Base-by-base conservation (phyloP, 30 jellyfish, hydroid and myxozoan genomes). In the Morbakka virulenta region DNA sequence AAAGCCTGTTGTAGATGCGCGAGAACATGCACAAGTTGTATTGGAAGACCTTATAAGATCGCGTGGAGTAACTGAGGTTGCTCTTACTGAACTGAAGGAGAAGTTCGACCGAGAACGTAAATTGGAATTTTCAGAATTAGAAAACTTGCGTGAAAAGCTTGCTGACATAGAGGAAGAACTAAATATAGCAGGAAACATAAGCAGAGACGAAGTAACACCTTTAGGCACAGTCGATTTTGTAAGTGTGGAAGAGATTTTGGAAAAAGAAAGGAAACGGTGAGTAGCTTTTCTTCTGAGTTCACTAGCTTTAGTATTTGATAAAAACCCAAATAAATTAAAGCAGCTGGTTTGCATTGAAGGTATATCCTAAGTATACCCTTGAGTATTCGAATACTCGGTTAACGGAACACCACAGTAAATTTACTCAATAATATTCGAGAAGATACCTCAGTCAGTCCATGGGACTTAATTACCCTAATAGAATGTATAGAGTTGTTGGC, bases 21-120 rank as follows among this genome's bases (percentile, higher is more conserved):
- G 96, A 21, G 96, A 84, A 29, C 75, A 92, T 35, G 91, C 95
- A 17, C 96, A 92, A 32, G 95, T 92, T 24, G 96, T 84, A 2
- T 41, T 92, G 75, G 98, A 92, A 53, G 98, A 92, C 69, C 67
- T 92, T 77, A 70, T 85, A 9, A 69, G 98, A 29, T 79, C 96
- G 24, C 76, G 98, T 4, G 96, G 96, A 0, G 82, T 92, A 13
- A 94, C 91, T 41, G 98, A 92, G 34, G 94, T 92, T 4, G 95
- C 98, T 2, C 50, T 92, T 63, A 85, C 62, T 62, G 95, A 84
- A 62, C 62, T 86, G 73, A 85, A 67, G 49, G 98, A 92, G 53
- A 88, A 75, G 83, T 92, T 92, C 48, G 72, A 67, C 2, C 41
- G 50, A 22, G 98, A 92, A 50, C 70, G 98, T n/a, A 49, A 53